Conservation (phyloP, 2,888 invertebrate genomes). For the Rhingia rostrata region DNA sequence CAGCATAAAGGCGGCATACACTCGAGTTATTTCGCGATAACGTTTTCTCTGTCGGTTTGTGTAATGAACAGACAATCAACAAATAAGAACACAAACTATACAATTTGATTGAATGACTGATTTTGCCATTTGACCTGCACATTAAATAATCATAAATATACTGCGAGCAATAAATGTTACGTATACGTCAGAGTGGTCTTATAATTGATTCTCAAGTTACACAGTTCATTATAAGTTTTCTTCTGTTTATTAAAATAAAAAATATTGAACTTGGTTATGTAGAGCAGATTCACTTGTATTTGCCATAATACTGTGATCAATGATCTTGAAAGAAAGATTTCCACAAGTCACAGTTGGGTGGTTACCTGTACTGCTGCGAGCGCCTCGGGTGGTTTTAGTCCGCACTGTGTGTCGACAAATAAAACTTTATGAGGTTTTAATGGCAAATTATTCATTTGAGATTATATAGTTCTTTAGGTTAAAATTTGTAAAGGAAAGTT, state of each 20-base stretch:
- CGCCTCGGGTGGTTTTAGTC: constrained; percentile 5
- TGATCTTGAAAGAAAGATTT: constrained; percentile 64
- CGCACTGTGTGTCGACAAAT: neutral
- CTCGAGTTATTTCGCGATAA: constrained; percentile 13
- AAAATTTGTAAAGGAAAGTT: no score
- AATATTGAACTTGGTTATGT: constrained; percentile 32
- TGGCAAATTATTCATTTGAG: no score
- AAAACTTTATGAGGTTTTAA: neutral
- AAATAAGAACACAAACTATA: no score
- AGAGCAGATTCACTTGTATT: constrained; percentile 29
- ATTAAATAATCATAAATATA: constrained; percentile 21
- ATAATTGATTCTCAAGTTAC: neutral
- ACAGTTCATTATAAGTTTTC: constrained; percentile 4
- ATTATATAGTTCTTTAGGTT: no score
- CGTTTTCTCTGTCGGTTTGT: constrained; percentile 11
- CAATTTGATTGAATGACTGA: constrained; percentile 24
- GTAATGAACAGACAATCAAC: neutral
- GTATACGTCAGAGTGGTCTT: constrained; percentile 46
- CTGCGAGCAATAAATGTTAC: constrained; percentile 22
- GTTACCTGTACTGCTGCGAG: constrained; percentile 1
- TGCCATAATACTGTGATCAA: constrained; percentile 40
- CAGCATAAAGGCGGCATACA: neutral
- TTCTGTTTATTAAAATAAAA: neutral
- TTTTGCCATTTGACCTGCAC: constrained; percentile 49
- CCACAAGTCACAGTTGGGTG: constrained; percentile 53